Percentiles rank a stretch among this genome's conserved stretches.
Conservation (phyloP, 92 coral and sea anemone species). For the Heteractis magnifica region DNA sequence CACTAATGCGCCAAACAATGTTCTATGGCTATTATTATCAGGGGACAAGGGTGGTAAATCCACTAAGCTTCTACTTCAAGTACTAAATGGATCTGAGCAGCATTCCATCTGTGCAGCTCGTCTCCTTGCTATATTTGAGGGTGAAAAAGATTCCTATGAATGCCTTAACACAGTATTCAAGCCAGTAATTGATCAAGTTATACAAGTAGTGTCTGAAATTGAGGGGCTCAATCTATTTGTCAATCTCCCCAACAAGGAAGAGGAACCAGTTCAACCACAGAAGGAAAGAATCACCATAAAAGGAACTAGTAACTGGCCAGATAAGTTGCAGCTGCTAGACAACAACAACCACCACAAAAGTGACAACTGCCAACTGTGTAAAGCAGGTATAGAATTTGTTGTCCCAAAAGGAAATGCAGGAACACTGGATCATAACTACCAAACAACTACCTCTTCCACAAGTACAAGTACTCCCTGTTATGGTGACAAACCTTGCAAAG, state of each 20-base stretch:
- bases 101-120: conserved; percentile 40
- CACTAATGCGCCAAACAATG: conserved; percentile 20
- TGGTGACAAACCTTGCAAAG: too few relatives aligned
- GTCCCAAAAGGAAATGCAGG: not conserved
- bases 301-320: conserved; percentile 26
- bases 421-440: too few relatives aligned
- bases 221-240: conserved; percentile 3
- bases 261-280: not conserved
- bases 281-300: not conserved
- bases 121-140: conserved; percentile 21
- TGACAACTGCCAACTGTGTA: not conserved
- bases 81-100: conserved; percentile 33
- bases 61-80: conserved; percentile 39
- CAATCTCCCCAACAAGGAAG: conserved; percentile 1
- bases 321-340: conserved; percentile 10
- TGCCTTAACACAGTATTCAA: conserved; percentile 10
- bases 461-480: too few relatives aligned
- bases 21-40: conserved; percentile 29
- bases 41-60: conserved; percentile 51
- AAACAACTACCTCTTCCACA: too few relatives aligned
- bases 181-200: conserved; percentile 11
- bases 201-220: not conserved
- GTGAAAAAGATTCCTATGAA: conserved; percentile 14
- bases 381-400: not conserved
- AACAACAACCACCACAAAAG: not conserved